Evolutionary conservation across 2,888 invertebrate genomes (phyloP).

Genomic region (Tetragonula carbonaria): DNA sequence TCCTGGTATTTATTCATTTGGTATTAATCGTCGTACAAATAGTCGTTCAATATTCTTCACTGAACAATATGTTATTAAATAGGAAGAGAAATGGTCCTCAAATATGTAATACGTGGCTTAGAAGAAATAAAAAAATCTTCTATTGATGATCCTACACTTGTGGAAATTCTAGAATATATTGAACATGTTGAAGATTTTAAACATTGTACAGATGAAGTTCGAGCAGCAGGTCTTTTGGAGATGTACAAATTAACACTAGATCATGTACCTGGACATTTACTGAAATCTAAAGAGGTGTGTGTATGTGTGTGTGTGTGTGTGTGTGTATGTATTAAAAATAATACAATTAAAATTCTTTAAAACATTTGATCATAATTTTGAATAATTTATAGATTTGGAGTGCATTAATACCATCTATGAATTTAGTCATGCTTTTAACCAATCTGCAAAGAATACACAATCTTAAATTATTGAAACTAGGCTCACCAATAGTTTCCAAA

Average conservation of each 20-base stretch:
- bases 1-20: conserved; percentile 60
- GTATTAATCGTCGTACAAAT: neutral
- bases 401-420: conserved; percentile 86
- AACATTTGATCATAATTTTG: neutral
- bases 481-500: conserved; percentile 85
- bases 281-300: conserved; percentile 87
- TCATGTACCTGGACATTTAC: conserved; percentile 88
- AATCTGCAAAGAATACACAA: conserved; percentile 87
- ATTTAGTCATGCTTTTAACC: conserved; percentile 85
- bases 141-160: conserved; percentile 83
- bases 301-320: conserved; percentile 78
- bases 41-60: neutral
- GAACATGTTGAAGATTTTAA: conserved; percentile 77
- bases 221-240: conserved; percentile 85
- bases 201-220: conserved; percentile 83
- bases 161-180: conserved; percentile 78
- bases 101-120: conserved; percentile 86
- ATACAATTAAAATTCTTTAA: neutral
- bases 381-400: conserved; percentile 86
- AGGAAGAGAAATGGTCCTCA: conserved; percentile 77
- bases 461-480: conserved; percentile 86
- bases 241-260: conserved; percentile 87
- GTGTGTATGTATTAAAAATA: neutral
- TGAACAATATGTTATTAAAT: conserved; percentile 36
- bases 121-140: conserved; percentile 84